Evolutionary conservation across 2,888 invertebrate genomes (phyloP).

Genomic region (Gibbula magus): DNA sequence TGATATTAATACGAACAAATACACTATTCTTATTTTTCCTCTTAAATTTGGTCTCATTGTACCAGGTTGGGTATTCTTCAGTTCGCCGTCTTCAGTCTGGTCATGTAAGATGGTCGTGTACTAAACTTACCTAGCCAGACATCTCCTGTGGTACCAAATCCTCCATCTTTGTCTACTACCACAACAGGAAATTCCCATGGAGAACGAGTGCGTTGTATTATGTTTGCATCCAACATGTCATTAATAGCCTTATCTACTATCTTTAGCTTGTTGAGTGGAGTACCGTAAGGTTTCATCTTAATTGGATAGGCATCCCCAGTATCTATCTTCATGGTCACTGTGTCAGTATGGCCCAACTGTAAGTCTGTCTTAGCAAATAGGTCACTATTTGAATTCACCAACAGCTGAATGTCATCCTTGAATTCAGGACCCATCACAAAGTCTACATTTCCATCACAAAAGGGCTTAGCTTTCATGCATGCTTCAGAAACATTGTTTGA

Average conservation of each 20-base stretch:
- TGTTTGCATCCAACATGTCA: slow-evolving; percentile 33
- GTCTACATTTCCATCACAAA: not conserved
- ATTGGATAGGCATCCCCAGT: slow-evolving; percentile 31
- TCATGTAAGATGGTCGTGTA: too few relatives aligned
- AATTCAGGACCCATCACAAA: not conserved
- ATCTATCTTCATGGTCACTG: slow-evolving; percentile 27
- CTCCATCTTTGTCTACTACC: slow-evolving; percentile 35
- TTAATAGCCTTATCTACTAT: slow-evolving; percentile 39
- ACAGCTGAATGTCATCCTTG: not conserved
- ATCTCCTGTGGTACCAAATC: too few relatives aligned
- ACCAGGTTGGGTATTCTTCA: too few relatives aligned
- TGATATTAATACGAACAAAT: too few relatives aligned
- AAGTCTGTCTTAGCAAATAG: slow-evolving; percentile 35
- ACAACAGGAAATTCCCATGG: slow-evolving; percentile 33
- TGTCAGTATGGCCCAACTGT: slow-evolving; percentile 35
- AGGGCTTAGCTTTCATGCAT: not conserved
- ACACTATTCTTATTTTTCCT: too few relatives aligned
- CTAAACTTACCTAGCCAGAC: too few relatives aligned
- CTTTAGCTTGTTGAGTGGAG: slow-evolving; percentile 33
- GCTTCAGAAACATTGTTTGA: too few relatives aligned
- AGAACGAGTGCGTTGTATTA: slow-evolving; percentile 32
- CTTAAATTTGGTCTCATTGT: too few relatives aligned
- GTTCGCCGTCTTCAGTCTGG: too few relatives aligned
- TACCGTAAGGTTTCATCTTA: slow-evolving; percentile 33
- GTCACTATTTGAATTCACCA: not conserved